Evolutionary conservation across 1,140 invertebrate genomes (phyloP).

Genomic region (Euglossa dilemma): DNA sequence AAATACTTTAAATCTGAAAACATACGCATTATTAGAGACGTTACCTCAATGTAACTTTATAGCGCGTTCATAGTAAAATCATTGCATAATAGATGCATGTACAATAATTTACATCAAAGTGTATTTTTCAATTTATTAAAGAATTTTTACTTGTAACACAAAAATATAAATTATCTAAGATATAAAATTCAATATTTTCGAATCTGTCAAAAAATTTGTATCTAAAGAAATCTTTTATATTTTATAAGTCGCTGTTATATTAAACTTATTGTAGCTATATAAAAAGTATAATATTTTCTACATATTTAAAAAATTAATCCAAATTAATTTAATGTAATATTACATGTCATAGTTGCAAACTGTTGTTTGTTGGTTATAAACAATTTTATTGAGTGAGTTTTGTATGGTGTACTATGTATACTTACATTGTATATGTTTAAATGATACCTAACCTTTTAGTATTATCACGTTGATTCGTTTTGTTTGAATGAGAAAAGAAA

Average conservation of each 20-base stretch:
- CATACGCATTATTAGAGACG: conserved; percentile 27
- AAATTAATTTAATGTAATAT: neutral
- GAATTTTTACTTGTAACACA: neutral
- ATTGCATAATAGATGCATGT: conserved; percentile 16
- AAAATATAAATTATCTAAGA: neutral
- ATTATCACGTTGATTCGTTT: neutral
- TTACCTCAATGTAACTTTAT: conserved; percentile 18
- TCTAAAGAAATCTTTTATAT: neutral
- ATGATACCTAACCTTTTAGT: conserved; percentile 8
- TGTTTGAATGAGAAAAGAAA: neutral
- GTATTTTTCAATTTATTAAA: neutral
- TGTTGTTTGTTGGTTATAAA: neutral
- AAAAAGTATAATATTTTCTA: neutral
- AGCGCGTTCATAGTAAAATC: conserved; percentile 25
- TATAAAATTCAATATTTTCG: neutral
- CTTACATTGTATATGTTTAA: neutral
- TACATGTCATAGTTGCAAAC: neutral
- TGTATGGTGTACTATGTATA: neutral
- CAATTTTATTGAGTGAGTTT: neutral
- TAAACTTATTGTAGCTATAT: neutral
- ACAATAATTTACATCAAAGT: neutral
- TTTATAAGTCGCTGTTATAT: neutral
- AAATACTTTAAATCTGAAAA: conserved; percentile 43
- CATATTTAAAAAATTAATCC: no score
- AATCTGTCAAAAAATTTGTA: neutral